Evolutionary conservation across 2,888 invertebrate species (phyloP), one percentile per base, ranked within the genome.

Genomic region (Agriotes lineatus): DNA sequence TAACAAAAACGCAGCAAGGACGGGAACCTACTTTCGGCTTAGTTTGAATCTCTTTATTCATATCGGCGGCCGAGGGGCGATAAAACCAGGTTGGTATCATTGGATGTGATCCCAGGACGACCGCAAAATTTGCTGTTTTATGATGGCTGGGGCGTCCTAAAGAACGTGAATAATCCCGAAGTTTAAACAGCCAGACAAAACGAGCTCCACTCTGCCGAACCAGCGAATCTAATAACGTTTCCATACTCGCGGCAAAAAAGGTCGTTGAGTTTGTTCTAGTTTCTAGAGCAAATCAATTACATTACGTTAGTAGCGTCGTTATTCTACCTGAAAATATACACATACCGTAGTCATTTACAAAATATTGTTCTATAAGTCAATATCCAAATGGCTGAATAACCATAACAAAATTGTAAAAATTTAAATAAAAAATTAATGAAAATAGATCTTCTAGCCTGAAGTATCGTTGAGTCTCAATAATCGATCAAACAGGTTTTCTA

Each of bases 21-120:
- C n/a, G 9, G 12, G 6, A 22, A 48, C 12, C 22, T 48, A 48
- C 12, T 48, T 48, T 18, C 12, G 10, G 1, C 30, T 35, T 18
- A 30, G 35, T 18, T 35, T 33, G 35, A 54, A 54, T 54, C 33
- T 52, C 18, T 54, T 54, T 54, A 54, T 54, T 33, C 52, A 22
- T 16, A 52, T 52, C 52, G 30, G 52, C 14, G 54, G n/a, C 33
- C 54, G 33, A 54, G 54, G 54, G n/a, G 18, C 54, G 54, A 54
- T 54, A 54, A 54, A 54, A 54, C 54, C n/a, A 35, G 18, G 54
- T 33, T 54, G 54, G 33, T 14, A 19, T 52, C 52, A 33, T 52
- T 54, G 18, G 54, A 35, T 30, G n/a, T 25, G 33, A n/a, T 54
- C 54, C 54, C 54, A 54, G 7, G 14, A 33, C 54, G 35, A 35